Conservation (phyloP, 2,888 invertebrate genomes). For the Pristionchus exspectatus region DNA sequence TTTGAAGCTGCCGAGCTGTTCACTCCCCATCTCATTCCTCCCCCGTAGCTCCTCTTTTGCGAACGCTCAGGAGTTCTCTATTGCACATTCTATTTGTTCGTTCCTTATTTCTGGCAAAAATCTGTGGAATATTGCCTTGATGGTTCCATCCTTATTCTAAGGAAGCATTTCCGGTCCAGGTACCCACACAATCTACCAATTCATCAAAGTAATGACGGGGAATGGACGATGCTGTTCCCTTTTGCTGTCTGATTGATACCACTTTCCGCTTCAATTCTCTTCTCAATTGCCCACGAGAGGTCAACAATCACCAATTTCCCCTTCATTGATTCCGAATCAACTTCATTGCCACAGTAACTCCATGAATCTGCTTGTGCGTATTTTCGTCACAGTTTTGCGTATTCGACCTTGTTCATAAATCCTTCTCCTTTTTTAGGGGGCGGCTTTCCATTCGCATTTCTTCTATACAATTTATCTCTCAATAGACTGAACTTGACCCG, state of each 20-base stretch:
- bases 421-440: neutral
- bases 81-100: no score
- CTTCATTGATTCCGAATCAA: conserved; percentile 7
- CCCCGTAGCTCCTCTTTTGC: neutral
- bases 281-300: neutral
- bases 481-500: conserved; percentile 27
- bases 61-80: neutral
- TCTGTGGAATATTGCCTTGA: neutral
- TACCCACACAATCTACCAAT: neutral
- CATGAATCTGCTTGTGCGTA: neutral
- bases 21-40: neutral
- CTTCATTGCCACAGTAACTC: neutral
- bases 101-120: no score
- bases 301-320: neutral
- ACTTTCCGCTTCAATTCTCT: conserved; percentile 14
- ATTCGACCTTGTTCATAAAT: neutral
- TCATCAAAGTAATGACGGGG: conserved; percentile 28
- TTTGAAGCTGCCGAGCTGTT: conserved; percentile 5
- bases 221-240: neutral
- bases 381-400: neutral
- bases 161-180: neutral
- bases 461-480: neutral
- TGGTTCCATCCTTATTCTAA: neutral
- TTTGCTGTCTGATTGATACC: conserved; percentile 24
- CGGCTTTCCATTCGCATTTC: neutral